Evolutionary conservation across 2,113 vertebrate genomes (phyloP).

Genomic region (Menidia beryllina): DNA sequence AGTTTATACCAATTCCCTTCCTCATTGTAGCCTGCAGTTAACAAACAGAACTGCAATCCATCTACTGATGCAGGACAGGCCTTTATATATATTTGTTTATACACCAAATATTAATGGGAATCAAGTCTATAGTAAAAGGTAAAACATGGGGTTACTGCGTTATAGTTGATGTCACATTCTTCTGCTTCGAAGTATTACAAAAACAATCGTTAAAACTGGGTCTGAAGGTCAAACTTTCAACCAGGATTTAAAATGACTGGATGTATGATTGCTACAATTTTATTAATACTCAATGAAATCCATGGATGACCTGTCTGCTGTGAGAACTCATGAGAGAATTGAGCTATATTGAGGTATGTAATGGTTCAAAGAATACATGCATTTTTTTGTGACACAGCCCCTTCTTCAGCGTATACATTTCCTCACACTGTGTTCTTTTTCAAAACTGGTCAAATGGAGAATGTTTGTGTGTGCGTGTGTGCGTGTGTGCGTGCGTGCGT

Average conservation of each 20-base stretch:
- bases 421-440: background rate
- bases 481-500: background rate
- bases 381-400: background rate
- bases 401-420: background rate
- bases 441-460: background rate
- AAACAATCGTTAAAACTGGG: slow-evolving; percentile 21
- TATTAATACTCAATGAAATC: slow-evolving; percentile 6
- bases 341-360: background rate
- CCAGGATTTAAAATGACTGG: slow-evolving; percentile 13
- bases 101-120: slow-evolving; percentile 1
- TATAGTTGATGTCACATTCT: background rate
- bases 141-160: background rate
- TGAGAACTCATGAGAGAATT: background rate
- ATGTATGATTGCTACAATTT: too few relatives aligned
- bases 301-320: slow-evolving; percentile 5
- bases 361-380: slow-evolving; percentile 3
- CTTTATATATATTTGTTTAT: slow-evolving; percentile 24
- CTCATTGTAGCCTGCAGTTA: background rate
- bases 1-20: background rate
- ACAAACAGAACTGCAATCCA: slow-evolving; percentile 13
- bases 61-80: background rate
- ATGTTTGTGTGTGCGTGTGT: background rate
- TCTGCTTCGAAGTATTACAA: slow-evolving; percentile 19
- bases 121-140: too few relatives aligned
- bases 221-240: background rate